A percentile compares a stretch with the other conserved stretches of the same genome.
phyloP scores from a whole-genome alignment of 2,797 vertebrate genomes.

The Lacerta viridis region DNA sequence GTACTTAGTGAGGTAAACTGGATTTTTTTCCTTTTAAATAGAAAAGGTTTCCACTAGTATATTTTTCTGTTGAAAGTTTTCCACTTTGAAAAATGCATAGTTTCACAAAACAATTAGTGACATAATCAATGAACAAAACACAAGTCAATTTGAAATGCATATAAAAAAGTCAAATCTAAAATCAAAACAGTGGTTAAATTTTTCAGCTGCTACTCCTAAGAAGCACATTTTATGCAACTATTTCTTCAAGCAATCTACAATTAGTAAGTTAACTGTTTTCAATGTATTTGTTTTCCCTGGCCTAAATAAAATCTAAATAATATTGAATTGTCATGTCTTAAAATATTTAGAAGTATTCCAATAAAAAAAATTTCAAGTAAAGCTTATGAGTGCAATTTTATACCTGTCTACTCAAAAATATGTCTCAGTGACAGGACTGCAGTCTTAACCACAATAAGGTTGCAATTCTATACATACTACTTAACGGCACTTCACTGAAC shows the following conservation, averaged over 20 bases:
- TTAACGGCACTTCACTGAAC: neutral
- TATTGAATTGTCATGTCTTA: no score
- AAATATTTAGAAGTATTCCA: no score
- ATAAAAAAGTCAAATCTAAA: neutral
- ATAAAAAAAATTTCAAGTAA: no score
- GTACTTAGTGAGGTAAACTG: neutral
- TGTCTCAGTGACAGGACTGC: no score
- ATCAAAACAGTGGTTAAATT: neutral
- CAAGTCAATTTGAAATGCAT: neutral
- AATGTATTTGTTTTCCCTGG: neutral
- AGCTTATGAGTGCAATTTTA: no score
- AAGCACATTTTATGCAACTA: no score
- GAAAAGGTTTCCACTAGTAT: neutral
- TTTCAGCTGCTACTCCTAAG: no score
- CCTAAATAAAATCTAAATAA: conserved; percentile 5
- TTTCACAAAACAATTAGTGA: neutral
- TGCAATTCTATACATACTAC: neutral
- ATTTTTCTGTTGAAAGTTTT: neutral
- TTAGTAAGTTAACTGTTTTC: neutral
- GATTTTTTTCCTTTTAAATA: neutral
- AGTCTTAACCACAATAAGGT: no score
- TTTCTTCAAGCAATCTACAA: neutral
- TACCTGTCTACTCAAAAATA: no score
- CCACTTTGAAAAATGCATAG: neutral
- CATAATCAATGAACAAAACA: neutral